phyloP scores from a whole-genome alignment of 2,888 invertebrate genomes.

The Pterostichus niger region DNA sequence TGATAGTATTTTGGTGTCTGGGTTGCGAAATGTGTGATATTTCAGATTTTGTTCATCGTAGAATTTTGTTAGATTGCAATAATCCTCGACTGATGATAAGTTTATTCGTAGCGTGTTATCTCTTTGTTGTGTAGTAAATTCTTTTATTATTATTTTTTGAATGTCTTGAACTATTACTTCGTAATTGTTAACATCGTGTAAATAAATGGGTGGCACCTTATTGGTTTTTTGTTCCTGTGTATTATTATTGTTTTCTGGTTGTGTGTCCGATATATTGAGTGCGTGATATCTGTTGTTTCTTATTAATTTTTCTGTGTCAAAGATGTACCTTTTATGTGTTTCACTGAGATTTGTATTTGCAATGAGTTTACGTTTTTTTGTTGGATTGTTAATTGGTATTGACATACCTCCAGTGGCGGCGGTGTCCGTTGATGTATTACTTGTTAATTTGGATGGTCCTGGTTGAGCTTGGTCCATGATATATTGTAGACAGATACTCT shows the following conservation, averaged over 20 bases:
- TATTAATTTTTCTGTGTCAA: not conserved
- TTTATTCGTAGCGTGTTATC: slow-evolving; percentile 22
- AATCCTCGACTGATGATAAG: not conserved
- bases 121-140: not conserved
- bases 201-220: slow-evolving; percentile 25
- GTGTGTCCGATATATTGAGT: not conserved
- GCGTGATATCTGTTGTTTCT: slow-evolving; percentile 2
- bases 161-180: not conserved
- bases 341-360: not conserved
- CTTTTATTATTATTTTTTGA: not conserved
- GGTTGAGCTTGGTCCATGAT: not conserved
- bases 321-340: not conserved
- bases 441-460: not conserved
- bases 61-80: not conserved
- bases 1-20: slow-evolving; percentile 19
- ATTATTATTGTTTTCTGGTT: not conserved
- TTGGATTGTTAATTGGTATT: not conserved
- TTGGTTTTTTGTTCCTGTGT: not conserved
- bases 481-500: not conserved
- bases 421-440: not conserved
- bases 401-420: not conserved
- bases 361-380: slow-evolving; percentile 3
- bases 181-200: slow-evolving; percentile 26
- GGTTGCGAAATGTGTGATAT: slow-evolving; percentile 20
- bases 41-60: slow-evolving; percentile 33